A percentile compares a stretch with the other conserved stretches of the same genome.
phyloP scores from a whole-genome alignment of 1,140 invertebrate species.

The Lepidurus packardi region DNA sequence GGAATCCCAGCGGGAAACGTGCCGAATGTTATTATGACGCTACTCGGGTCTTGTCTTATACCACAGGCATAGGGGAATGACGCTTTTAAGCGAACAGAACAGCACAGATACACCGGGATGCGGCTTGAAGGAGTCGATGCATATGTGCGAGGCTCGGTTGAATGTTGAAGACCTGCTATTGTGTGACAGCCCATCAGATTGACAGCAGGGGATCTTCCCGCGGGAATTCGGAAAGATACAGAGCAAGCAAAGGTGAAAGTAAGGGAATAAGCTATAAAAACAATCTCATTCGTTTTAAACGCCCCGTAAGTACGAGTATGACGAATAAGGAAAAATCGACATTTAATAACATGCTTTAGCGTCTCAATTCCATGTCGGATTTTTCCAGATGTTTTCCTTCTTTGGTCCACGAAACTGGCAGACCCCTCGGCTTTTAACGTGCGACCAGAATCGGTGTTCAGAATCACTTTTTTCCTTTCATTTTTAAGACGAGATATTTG shows the following conservation, averaged over 20 bases:
- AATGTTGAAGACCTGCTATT: not conserved
- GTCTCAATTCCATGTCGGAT: not conserved
- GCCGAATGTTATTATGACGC: slow-evolving; percentile 21
- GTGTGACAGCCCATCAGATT: slow-evolving; percentile 8
- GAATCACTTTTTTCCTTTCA: no score
- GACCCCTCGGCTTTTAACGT: no score
- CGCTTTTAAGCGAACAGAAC: not conserved
- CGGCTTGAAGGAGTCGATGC: not conserved
- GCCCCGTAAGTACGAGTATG: no score
- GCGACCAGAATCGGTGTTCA: no score
- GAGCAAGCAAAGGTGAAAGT: not conserved
- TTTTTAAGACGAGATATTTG: no score
- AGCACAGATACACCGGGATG: not conserved
- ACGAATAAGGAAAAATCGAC: not conserved
- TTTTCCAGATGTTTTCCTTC: no score
- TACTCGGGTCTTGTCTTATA: not conserved
- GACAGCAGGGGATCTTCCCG: slow-evolving; percentile 11
- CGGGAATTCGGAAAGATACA: not conserved
- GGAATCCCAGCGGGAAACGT: slow-evolving; percentile 17
- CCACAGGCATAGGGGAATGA: not conserved
- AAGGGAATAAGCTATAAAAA: not conserved
- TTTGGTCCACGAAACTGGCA: no score
- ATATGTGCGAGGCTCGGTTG: not conserved
- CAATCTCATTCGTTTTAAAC: not conserved
- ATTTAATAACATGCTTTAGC: not conserved